A percentile compares a stretch with the other conserved stretches of the same genome.
phyloP scores from a whole-genome alignment of 1,140 invertebrate species.

The Drosophila willistoni region DNA sequence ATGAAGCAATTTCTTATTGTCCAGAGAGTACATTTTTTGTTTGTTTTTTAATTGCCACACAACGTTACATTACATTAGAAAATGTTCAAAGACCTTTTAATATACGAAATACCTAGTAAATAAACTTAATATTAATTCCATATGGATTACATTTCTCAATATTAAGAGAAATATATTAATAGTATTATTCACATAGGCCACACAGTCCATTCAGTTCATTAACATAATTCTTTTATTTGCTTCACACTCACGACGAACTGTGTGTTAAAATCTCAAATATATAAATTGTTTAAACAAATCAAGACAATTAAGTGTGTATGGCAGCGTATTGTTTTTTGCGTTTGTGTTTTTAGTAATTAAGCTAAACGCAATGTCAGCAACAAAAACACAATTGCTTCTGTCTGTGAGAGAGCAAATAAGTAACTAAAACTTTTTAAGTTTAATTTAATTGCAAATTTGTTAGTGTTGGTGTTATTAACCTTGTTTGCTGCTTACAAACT shows the following conservation, averaged over 20 bases:
- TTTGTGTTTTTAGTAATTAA: slow-evolving; percentile 59
- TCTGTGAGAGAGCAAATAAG: slow-evolving; percentile 13
- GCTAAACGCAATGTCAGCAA: slow-evolving; percentile 61
- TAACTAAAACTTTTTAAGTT: slow-evolving; percentile 21
- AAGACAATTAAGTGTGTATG: slow-evolving; percentile 8
- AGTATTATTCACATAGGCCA: slow-evolving; percentile 1
- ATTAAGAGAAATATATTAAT: too few species aligned
- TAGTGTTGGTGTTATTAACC: not conserved
- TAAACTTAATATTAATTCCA: too few species aligned
- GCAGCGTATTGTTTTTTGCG: slow-evolving; percentile 22
- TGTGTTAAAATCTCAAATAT: slow-evolving; percentile 15
- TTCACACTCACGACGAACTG: not conserved
- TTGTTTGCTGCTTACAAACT: slow-evolving; percentile 2
- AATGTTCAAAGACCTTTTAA: too few species aligned
- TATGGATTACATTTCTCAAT: too few species aligned
- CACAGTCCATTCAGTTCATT: slow-evolving; percentile 24
- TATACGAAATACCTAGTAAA: too few species aligned
- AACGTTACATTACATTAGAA: too few species aligned
- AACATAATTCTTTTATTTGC: not conserved
- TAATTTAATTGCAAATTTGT: slow-evolving; percentile 50
- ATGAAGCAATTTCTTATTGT: slow-evolving; percentile 62
- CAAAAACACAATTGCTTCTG: slow-evolving; percentile 40
- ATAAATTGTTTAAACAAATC: slow-evolving; percentile 36
- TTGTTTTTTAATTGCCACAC: slow-evolving; percentile 10
- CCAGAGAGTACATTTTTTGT: slow-evolving; percentile 16